Conservation (phyloP, 2,888 invertebrate genomes). For the Ochropleura plecta region DNA sequence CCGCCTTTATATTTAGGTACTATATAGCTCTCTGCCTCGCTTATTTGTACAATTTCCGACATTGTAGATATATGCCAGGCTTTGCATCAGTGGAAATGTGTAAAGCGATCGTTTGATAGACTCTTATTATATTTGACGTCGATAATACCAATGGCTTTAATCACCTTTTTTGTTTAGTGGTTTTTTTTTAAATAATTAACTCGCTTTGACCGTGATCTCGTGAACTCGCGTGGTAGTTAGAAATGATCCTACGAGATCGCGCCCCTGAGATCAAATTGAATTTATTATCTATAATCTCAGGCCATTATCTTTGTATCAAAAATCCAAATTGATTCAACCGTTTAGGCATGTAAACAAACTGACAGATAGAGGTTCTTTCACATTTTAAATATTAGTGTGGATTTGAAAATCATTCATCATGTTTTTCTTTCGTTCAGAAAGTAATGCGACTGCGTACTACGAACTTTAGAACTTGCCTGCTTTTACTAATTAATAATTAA, state of each 20-base stretch:
- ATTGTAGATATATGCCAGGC: slow-evolving; percentile 27
- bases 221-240: not conserved
- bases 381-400: not conserved
- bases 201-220: not conserved
- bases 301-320: not conserved
- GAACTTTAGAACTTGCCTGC: too few species aligned
- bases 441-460: not conserved
- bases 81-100: slow-evolving; percentile 12
- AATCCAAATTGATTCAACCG: not conserved
- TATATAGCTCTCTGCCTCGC: slow-evolving; percentile 19
- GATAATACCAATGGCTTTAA: not conserved
- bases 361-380: not conserved
- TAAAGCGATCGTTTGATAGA: not conserved
- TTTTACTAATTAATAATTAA: not conserved
- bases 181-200: not conserved
- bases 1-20: slow-evolving; percentile 39
- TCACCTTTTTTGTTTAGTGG: not conserved
- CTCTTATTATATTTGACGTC: not conserved
- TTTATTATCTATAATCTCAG: not conserved
- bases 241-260: not conserved
- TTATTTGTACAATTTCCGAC: slow-evolving; percentile 28
- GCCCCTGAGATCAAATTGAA: not conserved
- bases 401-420: not conserved
- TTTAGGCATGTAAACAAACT: not conserved
- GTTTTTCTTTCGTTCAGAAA: not conserved